Evolutionary conservation across 2,888 invertebrate genomes (phyloP).

Genomic region (Diadromus collaris): DNA sequence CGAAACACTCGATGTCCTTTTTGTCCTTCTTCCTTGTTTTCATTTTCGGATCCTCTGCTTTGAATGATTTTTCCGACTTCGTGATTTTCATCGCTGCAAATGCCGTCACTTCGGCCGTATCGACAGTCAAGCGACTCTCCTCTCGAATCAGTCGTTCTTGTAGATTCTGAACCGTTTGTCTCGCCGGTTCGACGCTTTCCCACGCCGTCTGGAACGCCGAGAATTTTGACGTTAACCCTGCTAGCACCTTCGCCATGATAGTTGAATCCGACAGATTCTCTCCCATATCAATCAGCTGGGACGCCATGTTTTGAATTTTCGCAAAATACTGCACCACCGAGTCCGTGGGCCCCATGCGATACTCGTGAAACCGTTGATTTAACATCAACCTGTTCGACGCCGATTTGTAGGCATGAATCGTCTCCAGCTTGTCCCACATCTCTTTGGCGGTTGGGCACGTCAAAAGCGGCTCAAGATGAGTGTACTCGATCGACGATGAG

Average conservation of each 20-base stretch:
- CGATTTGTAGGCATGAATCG: neutral
- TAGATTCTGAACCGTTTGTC: constrained; percentile 9
- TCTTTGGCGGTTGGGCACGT: constrained; percentile 6
- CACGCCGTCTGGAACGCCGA: neutral
- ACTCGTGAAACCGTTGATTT: neutral
- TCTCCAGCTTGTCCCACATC: neutral
- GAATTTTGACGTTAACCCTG: neutral
- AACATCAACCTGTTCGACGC: constrained; percentile 8
- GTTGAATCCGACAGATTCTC: constrained; percentile 1
- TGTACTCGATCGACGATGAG: constrained; percentile 34
- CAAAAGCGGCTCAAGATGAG: constrained; percentile 36
- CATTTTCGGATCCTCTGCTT: neutral
- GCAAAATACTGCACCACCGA: neutral
- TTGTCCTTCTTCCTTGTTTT: neutral
- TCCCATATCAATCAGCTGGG: neutral
- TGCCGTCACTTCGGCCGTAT: neutral
- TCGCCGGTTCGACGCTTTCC: constrained; percentile 6
- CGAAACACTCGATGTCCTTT: neutral
- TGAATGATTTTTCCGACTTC: neutral
- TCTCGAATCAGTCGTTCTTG: constrained; percentile 10
- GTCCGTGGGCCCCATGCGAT: constrained; percentile 4
- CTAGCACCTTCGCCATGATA: constrained; percentile 7
- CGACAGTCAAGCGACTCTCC: neutral
- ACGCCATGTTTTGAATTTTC: neutral
- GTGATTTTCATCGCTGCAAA: constrained; percentile 1